phyloP scores from a whole-genome alignment of 2,113 vertebrate species.

The Boulengeromyrus knoepffleri region DNA sequence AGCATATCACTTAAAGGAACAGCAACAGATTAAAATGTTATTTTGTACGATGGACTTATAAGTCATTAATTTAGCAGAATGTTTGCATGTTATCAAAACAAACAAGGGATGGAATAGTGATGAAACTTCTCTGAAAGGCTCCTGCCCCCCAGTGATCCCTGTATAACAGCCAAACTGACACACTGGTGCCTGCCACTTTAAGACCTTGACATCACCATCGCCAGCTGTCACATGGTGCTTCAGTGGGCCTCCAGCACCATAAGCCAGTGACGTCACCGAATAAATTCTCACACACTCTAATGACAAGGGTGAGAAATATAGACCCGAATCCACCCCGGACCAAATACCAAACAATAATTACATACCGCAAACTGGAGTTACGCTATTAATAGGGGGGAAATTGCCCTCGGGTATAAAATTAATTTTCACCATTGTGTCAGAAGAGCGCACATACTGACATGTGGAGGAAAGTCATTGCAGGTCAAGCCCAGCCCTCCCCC shows the following conservation, averaged over 20 bases:
- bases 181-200: not conserved
- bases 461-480: not conserved
- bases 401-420: constrained; percentile 39
- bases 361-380: constrained; percentile 22
- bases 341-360: constrained; percentile 37
- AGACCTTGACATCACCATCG: not conserved
- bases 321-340: not conserved
- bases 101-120: not conserved
- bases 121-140: not conserved
- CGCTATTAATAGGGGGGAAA: constrained; percentile 37
- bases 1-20: not conserved
- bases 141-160: not conserved
- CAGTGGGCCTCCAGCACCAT: not conserved
- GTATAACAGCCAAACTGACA: not conserved
- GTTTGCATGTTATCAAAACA: not conserved
- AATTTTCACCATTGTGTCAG: constrained; percentile 43
- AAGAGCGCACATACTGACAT: constrained; percentile 3
- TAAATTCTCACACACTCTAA: not conserved
- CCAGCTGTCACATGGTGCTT: constrained; percentile 1
- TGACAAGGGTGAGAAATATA: not conserved
- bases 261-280: not conserved
- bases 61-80: not conserved
- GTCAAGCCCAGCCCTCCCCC: not conserved
- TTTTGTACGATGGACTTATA: not conserved
- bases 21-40: not conserved